phyloP scores from a whole-genome alignment of 2,888 invertebrate genomes.

The Eumerus sabulonum region DNA sequence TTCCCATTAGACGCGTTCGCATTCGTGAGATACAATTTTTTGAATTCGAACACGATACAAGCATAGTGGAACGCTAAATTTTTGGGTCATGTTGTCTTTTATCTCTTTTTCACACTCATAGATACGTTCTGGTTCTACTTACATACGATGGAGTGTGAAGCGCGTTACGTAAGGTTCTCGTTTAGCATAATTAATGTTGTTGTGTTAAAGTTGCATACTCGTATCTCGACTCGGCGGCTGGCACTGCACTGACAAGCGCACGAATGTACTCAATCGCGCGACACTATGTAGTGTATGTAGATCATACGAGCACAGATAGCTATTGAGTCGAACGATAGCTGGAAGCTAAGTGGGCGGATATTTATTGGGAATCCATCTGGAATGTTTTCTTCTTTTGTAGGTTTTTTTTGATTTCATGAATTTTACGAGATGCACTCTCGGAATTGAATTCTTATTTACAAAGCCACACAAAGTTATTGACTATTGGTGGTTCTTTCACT shows the following conservation, averaged over 20 bases:
- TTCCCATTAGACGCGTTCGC: constrained; percentile 46
- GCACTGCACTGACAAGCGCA: not conserved
- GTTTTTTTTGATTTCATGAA: constrained; percentile 4
- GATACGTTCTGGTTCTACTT: too few relatives aligned
- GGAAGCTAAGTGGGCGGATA: constrained; percentile 34
- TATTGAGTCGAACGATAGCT: too few relatives aligned
- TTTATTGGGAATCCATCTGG: constrained; percentile 24
- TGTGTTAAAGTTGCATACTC: constrained; percentile 43
- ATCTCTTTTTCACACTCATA: constrained; percentile 11
- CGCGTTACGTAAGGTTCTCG: constrained; percentile 37
- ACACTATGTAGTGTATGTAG: not conserved
- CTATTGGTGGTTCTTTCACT: not conserved
- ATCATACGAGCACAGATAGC: too few relatives aligned
- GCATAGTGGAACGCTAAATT: constrained; percentile 5
- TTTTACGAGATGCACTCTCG: constrained; percentile 6
- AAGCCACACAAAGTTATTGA: not conserved
- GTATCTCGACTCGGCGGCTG: not conserved
- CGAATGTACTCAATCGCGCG: not conserved
- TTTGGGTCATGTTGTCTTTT: constrained; percentile 48
- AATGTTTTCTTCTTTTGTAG: constrained; percentile 16
- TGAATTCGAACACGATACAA: constrained; percentile 41
- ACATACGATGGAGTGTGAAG: too few relatives aligned
- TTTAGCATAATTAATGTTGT: constrained; percentile 51
- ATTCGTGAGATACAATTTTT: constrained; percentile 53
- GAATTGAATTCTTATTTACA: not conserved